Evolutionary conservation across 2,113 vertebrate species (phyloP).

Genomic region (Centropus unirufus): DNA sequence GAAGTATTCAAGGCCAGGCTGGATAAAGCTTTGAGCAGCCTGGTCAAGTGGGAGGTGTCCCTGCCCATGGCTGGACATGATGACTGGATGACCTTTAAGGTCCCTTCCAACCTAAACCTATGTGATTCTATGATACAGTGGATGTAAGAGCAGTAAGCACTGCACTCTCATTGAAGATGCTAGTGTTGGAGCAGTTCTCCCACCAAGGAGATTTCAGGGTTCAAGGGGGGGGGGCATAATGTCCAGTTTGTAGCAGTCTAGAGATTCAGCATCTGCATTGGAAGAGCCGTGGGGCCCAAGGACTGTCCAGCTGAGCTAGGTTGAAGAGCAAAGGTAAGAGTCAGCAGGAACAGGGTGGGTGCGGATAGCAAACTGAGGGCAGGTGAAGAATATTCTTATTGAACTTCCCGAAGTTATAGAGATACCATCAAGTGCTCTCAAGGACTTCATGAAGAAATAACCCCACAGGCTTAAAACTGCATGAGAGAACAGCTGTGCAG

Average conservation of each 20-base stretch:
- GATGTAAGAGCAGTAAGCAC: not conserved
- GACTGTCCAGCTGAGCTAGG: not conserved
- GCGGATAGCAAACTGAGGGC: not conserved
- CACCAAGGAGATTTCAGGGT: not conserved
- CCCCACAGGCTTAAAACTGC: not conserved
- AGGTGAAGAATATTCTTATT: not conserved
- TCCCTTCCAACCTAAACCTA: too few species aligned
- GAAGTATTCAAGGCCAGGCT: too few species aligned
- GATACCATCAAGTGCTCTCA: not conserved
- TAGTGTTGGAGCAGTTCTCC: not conserved
- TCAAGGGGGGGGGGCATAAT: not conserved
- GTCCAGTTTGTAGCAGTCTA: not conserved
- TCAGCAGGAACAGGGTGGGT: not conserved
- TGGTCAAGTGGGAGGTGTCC: too few species aligned
- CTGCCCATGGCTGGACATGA: too few species aligned
- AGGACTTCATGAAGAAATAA: not conserved
- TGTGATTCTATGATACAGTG: too few species aligned
- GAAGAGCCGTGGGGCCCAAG: not conserved
- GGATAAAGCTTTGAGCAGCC: too few species aligned
- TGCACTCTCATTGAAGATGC: not conserved
- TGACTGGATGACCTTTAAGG: too few species aligned
- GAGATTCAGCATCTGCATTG: not conserved
- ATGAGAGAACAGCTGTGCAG: not conserved
- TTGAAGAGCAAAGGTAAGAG: not conserved
- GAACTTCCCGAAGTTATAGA: not conserved